Percentiles rank a stretch among this genome's conserved stretches.
Conservation (phyloP, 1,140 invertebrate species). For the Yoshiicerus persimilis region DNA sequence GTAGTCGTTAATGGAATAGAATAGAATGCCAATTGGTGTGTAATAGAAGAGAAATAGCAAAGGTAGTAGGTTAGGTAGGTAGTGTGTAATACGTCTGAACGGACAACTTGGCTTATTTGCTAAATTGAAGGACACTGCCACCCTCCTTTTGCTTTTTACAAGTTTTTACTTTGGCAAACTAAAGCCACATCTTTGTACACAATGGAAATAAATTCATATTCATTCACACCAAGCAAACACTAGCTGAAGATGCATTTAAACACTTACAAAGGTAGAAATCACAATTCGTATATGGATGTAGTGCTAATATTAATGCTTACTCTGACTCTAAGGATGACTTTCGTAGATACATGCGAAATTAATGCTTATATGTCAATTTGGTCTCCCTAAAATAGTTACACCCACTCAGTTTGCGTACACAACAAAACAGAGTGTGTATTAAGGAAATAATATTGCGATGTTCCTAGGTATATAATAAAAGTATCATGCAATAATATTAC, state of each 20-base stretch:
- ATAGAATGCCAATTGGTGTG: slow-evolving; percentile 6
- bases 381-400: neutral
- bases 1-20: neutral
- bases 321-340: neutral
- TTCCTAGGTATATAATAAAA: no score
- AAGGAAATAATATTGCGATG: neutral
- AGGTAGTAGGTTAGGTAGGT: neutral
- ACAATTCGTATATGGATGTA: neutral
- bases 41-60: neutral
- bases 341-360: neutral
- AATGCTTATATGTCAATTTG: slow-evolving; percentile 1
- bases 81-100: neutral
- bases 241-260: neutral
- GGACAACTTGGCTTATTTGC: neutral
- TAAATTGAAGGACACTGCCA: slow-evolving; percentile 12
- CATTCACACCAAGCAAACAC: neutral
- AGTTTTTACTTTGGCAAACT: neutral
- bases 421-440: neutral
- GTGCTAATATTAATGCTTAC: neutral
- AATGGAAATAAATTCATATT: neutral
- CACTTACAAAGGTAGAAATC: neutral
- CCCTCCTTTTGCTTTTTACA: neutral
- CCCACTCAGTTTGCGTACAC: neutral
- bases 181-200: neutral
- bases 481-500: no score